Evolutionary conservation across 2,888 invertebrate genomes (phyloP), one percentile per base, ranked within the genome.

Genomic region (Microchrysa polita): DNA sequence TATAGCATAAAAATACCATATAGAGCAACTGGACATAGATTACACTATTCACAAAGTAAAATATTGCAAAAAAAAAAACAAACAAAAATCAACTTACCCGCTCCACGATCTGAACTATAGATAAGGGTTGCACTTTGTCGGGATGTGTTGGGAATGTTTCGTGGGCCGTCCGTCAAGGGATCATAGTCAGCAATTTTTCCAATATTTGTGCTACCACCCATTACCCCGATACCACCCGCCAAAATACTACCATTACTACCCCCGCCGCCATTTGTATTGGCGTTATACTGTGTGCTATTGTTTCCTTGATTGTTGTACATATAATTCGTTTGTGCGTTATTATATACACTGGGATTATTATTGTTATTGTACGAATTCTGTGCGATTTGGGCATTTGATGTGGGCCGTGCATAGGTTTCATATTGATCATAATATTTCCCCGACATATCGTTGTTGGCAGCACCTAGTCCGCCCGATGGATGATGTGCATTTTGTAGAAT

Each of bases 141-240:
- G 75, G 91, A 90, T 4, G 93, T 91, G 81, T 92, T 92, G 0
- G 92, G 91, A 75, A 89, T 87, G 65, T 87, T 88, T 76, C 92
- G 87, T 16, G 91, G 91, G 63, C 91, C 90, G 80, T 92, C 92
- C 78, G 88, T 89, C 77, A 91, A 85, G 2, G 93, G 93, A 83
- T 94, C 93, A 80, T 93, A 93, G 80, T 94, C 93, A 77, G 92
- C 92, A 78, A 93, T 93, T 86, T 92, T 88, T 77, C 93, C 90
- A 81, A 93, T 89, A 82, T 87, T 87, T 74, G 76, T 74, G 53
- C 73, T 75, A 67, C 73, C 67, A 73, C 76, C 76, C 71, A 73
- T 74, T 48, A 78, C 77, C 60, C 77, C 77, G 48, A 73, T 77
- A 69, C 79, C 78, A 77, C 78, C 78, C 75, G 77, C 73, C 74